Base-by-base conservation (phyloP, 2,797 vertebrate species). In the Capromys pilorides region DNA sequence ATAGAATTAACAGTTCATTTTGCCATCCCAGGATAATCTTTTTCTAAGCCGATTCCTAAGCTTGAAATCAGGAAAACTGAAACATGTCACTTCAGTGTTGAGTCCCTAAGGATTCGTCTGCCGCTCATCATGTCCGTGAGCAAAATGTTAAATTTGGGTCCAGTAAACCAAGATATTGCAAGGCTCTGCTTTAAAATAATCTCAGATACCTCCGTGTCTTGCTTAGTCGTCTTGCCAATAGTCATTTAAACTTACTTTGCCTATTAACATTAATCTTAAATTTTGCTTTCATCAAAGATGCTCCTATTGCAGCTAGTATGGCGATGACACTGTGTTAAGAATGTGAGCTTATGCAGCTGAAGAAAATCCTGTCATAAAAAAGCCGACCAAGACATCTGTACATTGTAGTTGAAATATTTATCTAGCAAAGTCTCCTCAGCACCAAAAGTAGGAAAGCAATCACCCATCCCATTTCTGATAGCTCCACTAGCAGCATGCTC, bases 1-100 rank as follows among this genome's bases (percentile, higher is more conserved):
- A 83, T 31, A 1, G 51, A 86, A 95, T 93, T 94, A 71, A 73
- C 62, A 69, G 28, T 75, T 95, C 26, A 85, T 91, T 95, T 90
- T 91, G 26, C 22, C 86, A n/a, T 83, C 41, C 39, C 33, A 66
- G 14, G 2, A 88, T 91, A 93, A 73, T 91, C 41, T 90, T n/a
- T 82, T 90, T 31, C 51, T 69, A 90, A 93, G 64, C 31, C 86
- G 21, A 61, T 88, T 64, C 14, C 73, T 33, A 75, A 82, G 21
- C 64, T 92, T 82, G 64, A 64, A 75, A 62, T 59, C 57, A 13
- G 31, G 77, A 59, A 86, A 64, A 62, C 57, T 92, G 26, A 21
- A 79, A 87, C 86, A 57, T 79, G 19, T 86, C 67, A 36, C 80
- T 92, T 90, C 77, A 41, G 31, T 82, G 9, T 62, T 84, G 12